Evolutionary conservation across 2,113 vertebrate species (phyloP).

Genomic region (Limnothrissa miodon): DNA sequence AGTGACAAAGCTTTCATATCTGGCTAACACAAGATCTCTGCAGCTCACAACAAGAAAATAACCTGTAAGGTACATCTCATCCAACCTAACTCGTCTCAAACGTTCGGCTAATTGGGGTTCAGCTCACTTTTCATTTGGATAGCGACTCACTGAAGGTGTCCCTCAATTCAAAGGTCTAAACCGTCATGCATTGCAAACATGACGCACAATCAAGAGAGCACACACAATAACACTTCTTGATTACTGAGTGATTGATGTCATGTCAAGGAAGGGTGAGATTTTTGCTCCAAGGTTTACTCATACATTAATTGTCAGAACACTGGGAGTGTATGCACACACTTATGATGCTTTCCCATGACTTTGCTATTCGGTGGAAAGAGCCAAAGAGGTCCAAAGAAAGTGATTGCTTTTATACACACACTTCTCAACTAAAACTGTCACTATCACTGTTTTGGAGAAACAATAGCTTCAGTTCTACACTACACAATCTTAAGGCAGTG

Average conservation of each 20-base stretch:
- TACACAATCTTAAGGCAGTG: background rate
- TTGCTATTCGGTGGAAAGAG: no score
- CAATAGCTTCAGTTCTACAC: background rate
- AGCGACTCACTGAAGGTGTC: background rate
- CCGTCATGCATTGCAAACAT: background rate
- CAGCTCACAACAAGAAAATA: background rate
- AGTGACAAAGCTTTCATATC: background rate
- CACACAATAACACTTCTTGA: background rate
- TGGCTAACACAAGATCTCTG: background rate
- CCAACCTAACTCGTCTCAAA: background rate
- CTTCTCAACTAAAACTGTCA: background rate
- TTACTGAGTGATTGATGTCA: background rate
- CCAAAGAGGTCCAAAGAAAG: background rate
- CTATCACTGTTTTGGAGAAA: background rate
- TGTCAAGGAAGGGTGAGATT: no score
- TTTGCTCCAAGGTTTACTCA: background rate
- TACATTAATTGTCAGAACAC: background rate
- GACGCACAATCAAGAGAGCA: background rate
- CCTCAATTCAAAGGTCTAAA: background rate
- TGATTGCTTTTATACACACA: background rate
- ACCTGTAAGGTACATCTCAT: no score
- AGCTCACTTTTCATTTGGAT: background rate
- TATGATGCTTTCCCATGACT: no score
- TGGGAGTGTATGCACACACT: no score
- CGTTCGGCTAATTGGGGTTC: constrained; percentile 3